phyloP scores from a whole-genome alignment of 2,888 invertebrate species.

The Diarsia dahlii region DNA sequence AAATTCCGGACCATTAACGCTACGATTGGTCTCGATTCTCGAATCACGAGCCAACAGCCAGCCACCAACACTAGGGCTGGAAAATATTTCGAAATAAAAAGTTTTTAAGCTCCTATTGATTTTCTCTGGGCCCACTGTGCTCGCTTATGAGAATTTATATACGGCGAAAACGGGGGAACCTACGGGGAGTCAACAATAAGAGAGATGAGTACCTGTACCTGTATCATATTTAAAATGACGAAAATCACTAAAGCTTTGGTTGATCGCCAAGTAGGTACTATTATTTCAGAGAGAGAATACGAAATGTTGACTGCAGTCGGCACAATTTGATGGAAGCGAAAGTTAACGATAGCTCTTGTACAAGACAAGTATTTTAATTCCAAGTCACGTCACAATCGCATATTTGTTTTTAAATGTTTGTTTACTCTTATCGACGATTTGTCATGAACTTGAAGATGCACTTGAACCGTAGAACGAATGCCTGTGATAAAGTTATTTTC shows the following conservation, averaged over 20 bases:
- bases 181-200: not conserved
- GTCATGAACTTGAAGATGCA: slow-evolving; percentile 22
- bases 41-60: slow-evolving; percentile 37
- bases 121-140: not conserved
- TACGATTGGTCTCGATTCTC: slow-evolving; percentile 44
- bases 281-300: slow-evolving; percentile 3
- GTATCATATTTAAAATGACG: not conserved
- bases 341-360: slow-evolving; percentile 1
- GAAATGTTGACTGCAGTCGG: slow-evolving; percentile 1
- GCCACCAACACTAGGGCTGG: not conserved
- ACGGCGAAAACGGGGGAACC: not conserved
- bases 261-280: slow-evolving; percentile 1
- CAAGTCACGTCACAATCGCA: slow-evolving; percentile 1
- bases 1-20: slow-evolving; percentile 73
- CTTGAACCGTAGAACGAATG: slow-evolving; percentile 29
- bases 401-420: slow-evolving; percentile 11
- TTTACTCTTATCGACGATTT: slow-evolving; percentile 30
- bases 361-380: not conserved
- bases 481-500: not conserved
- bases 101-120: slow-evolving; percentile 9
- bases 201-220: no score
- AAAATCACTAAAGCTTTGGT: slow-evolving; percentile 19
- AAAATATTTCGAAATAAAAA: slow-evolving; percentile 9
- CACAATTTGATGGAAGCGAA: slow-evolving; percentile 8
- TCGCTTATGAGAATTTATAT: not conserved